Percentiles rank a stretch among this genome's conserved stretches.
Evolutionary conservation across 2,888 invertebrate genomes (phyloP).

Genomic region (Heteromyza rotundicornis): DNA sequence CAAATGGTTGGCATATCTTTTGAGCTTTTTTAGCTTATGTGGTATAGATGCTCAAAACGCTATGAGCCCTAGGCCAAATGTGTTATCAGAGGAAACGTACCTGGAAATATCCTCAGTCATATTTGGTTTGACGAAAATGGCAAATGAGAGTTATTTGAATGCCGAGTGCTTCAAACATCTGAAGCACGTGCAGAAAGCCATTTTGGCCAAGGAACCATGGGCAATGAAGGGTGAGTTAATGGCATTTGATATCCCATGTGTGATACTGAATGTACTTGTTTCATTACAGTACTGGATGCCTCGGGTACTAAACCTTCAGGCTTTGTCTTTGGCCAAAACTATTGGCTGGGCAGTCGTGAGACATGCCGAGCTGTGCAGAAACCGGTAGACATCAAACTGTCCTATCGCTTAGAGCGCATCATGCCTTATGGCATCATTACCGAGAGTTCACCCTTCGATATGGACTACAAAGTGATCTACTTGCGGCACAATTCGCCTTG

Average conservation of each 20-base stretch:
- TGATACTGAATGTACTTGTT: too few species aligned
- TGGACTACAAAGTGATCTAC: constrained; percentile 61
- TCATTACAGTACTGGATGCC: constrained; percentile 65
- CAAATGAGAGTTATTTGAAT: constrained; percentile 50
- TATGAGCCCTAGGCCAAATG: too few species aligned
- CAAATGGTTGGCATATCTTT: too few species aligned
- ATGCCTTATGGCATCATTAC: constrained; percentile 60
- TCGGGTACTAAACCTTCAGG: constrained; percentile 66
- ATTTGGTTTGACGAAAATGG: constrained; percentile 57
- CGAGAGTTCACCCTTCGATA: constrained; percentile 58
- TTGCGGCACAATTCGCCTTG: constrained; percentile 61
- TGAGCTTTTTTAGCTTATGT: too few species aligned
- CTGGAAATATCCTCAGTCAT: constrained; percentile 58
- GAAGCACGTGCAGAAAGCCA: constrained; percentile 58
- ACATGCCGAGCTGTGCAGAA: constrained; percentile 64
- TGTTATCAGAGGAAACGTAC: constrained; percentile 45
- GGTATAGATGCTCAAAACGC: too few species aligned
- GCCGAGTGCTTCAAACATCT: constrained; percentile 59
- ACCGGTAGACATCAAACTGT: constrained; percentile 58
- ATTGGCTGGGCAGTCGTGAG: constrained; percentile 66
- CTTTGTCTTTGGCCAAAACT: constrained; percentile 68
- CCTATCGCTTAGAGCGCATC: constrained; percentile 55
- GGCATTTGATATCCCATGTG: too few species aligned
- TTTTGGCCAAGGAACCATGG: constrained; percentile 64
- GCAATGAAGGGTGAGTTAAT: constrained; percentile 66